A percentile compares a stretch with the other conserved stretches of the same genome.
These are phyloP conservation scores for Idris sp. DNA, from an alignment of 1,140 invertebrate species.

Conservation along the genomic window DNA sequence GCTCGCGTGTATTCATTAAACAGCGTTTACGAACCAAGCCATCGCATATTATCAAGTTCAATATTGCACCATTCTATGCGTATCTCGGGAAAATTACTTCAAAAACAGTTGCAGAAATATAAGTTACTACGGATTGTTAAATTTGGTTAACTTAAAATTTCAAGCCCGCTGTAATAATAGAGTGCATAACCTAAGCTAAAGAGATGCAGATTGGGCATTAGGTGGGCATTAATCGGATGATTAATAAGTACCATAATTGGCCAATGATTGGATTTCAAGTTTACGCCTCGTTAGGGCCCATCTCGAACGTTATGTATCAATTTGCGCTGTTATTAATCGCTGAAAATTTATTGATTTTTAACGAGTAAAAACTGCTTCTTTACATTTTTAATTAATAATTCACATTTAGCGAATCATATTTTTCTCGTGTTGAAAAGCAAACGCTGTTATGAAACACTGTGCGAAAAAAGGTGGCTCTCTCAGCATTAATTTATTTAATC, in stretches of 20 bases:
- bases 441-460: no score
- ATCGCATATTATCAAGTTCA: no score
- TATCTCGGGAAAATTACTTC: no score
- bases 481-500: constrained; percentile 45
- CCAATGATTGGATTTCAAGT: constrained; percentile 25
- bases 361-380: neutral
- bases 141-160: constrained; percentile 2
- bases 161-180: no score
- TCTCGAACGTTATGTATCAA: constrained; percentile 21
- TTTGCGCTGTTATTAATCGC: constrained; percentile 23
- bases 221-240: constrained; percentile 24
- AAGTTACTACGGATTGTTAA: no score
- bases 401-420: neutral
- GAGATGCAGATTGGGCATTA: constrained; percentile 38
- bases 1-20: no score
- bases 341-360: neutral
- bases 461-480: constrained; percentile 14
- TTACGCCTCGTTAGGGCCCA: constrained; percentile 28
- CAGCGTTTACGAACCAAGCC: no score
- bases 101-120: no score
- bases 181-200: no score
- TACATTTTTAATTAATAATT: constrained; percentile 12
- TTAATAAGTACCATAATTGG: constrained; percentile 40
- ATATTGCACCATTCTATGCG: no score
- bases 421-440: no score